Conservation (phyloP, 1,140 invertebrate genomes). For the Aphidius ervi region DNA sequence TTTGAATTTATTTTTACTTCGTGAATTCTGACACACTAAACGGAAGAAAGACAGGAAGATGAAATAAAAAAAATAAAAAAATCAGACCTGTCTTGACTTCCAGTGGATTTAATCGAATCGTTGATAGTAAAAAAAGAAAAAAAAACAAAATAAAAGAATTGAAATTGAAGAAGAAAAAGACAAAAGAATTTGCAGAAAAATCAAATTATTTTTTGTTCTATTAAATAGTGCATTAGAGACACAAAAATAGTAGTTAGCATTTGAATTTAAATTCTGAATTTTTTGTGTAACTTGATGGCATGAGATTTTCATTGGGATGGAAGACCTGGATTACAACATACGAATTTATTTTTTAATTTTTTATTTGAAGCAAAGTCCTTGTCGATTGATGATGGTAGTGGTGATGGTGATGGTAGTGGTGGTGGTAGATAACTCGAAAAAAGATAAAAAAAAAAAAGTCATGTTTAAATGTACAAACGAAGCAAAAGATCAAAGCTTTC, state of each 20-base stretch:
- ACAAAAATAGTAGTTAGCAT: no score
- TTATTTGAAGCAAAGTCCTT: slow-evolving; percentile 4
- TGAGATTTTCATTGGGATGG: no score
- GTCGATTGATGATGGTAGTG: background rate
- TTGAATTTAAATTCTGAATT: no score
- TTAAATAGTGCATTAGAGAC: no score
- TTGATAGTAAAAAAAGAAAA: slow-evolving; percentile 7
- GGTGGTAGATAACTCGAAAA: slow-evolving; percentile 31
- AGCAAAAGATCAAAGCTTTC: slow-evolving; percentile 46
- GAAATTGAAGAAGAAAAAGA: background rate
- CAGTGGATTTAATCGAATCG: slow-evolving; percentile 31
- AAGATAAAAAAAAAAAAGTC: slow-evolving; percentile 18
- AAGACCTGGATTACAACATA: no score
- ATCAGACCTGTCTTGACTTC: background rate
- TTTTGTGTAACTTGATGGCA: no score
- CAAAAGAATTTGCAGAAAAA: slow-evolving; percentile 3
- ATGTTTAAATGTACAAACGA: slow-evolving; percentile 49
- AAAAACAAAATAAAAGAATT: slow-evolving; percentile 1
- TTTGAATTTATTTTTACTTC: background rate
- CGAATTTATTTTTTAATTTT: background rate
- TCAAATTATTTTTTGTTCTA: no score
- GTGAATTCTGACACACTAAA: background rate
- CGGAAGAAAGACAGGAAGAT: background rate
- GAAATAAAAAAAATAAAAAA: background rate
- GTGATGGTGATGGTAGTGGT: no score